Percentiles rank a stretch among this genome's conserved stretches.
phyloP scores from a whole-genome alignment of 1,140 invertebrate genomes.

The Temnothorax longispinosus region DNA sequence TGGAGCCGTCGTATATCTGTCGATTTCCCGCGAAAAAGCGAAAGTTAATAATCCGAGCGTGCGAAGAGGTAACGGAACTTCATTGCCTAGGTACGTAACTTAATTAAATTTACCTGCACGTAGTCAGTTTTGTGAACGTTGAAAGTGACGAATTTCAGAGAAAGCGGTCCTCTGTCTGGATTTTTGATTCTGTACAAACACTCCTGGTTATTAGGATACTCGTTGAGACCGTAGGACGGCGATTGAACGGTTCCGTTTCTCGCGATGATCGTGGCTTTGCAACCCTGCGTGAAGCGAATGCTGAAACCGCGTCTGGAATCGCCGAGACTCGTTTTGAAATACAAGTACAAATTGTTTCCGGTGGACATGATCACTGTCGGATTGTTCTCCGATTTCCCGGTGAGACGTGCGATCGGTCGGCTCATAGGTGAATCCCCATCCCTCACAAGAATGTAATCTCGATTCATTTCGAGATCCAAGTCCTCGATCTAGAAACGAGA shows the following conservation, averaged over 20 bases:
- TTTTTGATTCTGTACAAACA: slow-evolving; percentile 95
- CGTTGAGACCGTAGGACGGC: slow-evolving; percentile 93
- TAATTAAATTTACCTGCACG: slow-evolving; percentile 88
- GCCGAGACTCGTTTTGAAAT: slow-evolving; percentile 95
- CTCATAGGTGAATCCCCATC: slow-evolving; percentile 95
- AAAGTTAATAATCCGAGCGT: slow-evolving; percentile 17
- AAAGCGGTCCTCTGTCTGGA: slow-evolving; percentile 93
- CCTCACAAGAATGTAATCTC: slow-evolving; percentile 95
- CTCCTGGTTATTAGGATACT: slow-evolving; percentile 97
- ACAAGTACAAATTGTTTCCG: slow-evolving; percentile 94
- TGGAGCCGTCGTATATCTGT: slow-evolving; percentile 94
- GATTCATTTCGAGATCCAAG: slow-evolving; percentile 93
- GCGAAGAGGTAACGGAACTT: not conserved
- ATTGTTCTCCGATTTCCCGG: slow-evolving; percentile 92
- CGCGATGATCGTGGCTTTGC: slow-evolving; percentile 92
- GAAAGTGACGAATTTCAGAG: slow-evolving; percentile 95
- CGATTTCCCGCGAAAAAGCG: not conserved
- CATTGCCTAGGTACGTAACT: not conserved
- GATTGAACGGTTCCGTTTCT: slow-evolving; percentile 94
- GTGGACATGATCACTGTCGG: slow-evolving; percentile 96
- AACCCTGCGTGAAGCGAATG: slow-evolving; percentile 95
- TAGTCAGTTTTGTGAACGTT: slow-evolving; percentile 94
- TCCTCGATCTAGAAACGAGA: slow-evolving; percentile 90
- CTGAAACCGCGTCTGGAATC: slow-evolving; percentile 96
- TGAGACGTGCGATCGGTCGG: slow-evolving; percentile 92